A percentile compares a stretch with the other conserved stretches of the same genome.
Evolutionary conservation across 2,113 vertebrate genomes (phyloP).

Genomic region (Chaenocephalus aceratus): DNA sequence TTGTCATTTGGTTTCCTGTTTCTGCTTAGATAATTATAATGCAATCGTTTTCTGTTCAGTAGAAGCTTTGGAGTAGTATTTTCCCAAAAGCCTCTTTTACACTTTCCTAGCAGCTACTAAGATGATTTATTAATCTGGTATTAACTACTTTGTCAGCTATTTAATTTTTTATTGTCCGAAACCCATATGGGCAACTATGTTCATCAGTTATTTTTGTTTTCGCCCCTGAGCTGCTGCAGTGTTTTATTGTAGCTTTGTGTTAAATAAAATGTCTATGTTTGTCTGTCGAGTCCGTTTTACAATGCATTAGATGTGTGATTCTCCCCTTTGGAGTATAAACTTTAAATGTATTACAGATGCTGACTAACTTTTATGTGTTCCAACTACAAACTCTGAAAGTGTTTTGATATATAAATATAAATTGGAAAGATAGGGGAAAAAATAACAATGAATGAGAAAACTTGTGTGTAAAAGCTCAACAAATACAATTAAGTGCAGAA

Average conservation of each 20-base stretch:
- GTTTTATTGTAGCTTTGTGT: slow-evolving; percentile 52
- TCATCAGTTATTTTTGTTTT: background rate
- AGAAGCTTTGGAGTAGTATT: background rate
- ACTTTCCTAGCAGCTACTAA: slow-evolving; percentile 4
- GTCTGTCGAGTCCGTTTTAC: slow-evolving; percentile 47
- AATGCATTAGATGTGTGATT: slow-evolving; percentile 50
- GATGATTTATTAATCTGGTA: slow-evolving; percentile 22
- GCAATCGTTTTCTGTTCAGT: slow-evolving; percentile 9
- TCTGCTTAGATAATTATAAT: slow-evolving; percentile 3
- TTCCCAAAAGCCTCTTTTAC: background rate
- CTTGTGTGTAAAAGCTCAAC: background rate
- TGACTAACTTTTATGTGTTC: slow-evolving; percentile 38
- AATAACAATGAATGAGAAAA: background rate
- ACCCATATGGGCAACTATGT: background rate
- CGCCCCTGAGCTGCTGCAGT: background rate
- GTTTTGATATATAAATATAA: slow-evolving; percentile 6
- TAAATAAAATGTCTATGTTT: slow-evolving; percentile 40
- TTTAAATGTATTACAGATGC: slow-evolving; percentile 60
- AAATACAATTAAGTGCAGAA: background rate
- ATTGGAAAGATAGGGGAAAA: background rate
- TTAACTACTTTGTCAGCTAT: slow-evolving; percentile 5
- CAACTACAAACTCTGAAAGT: slow-evolving; percentile 29
- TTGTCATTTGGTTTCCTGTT: slow-evolving; percentile 30
- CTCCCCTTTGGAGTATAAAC: slow-evolving; percentile 40
- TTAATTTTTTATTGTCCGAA: background rate